Percentiles rank a stretch among this genome's conserved stretches.
These are phyloP conservation scores for Drosophila carrolli DNA, from an alignment of 1,140 invertebrate genomes.

Conservation along the genomic window DNA sequence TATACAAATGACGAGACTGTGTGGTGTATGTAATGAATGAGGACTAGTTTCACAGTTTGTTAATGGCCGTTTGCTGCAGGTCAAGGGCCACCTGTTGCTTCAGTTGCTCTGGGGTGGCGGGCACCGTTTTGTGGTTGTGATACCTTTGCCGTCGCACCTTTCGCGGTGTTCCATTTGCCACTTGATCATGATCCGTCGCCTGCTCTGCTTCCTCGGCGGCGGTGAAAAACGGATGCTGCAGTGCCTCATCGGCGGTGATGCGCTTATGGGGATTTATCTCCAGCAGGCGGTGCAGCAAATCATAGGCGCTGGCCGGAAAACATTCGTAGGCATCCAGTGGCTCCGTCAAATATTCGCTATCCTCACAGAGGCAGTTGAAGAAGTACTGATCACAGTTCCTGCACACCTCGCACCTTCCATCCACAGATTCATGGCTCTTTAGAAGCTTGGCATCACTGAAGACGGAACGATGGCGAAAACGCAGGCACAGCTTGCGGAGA, in stretches of 20 bases:
- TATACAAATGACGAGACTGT: conserved; percentile 31
- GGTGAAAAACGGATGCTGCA: conserved; percentile 95
- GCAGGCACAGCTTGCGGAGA: conserved; percentile 85
- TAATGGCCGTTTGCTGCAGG: conserved; percentile 21
- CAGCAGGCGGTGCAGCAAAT: conserved; percentile 99
- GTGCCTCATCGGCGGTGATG: conserved; percentile 98
- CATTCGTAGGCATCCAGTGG: conserved; percentile 73
- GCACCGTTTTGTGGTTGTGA: conserved; percentile 10
- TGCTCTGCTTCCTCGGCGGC: conserved; percentile 10
- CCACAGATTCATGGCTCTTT: conserved; percentile 54
- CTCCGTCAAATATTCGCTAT: conserved; percentile 63
- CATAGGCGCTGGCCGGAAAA: conserved; percentile 90
- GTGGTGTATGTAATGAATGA: not conserved
- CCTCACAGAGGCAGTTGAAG: conserved; percentile 78
- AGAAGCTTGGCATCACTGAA: conserved; percentile 63
- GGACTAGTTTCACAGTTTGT: conserved; percentile 71
- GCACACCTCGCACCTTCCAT: conserved; percentile 73
- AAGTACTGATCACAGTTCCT: conserved; percentile 83
- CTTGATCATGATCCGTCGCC: not conserved
- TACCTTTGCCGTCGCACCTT: conserved; percentile 20
- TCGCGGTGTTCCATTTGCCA: not conserved
- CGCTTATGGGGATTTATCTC: conserved; percentile 99
- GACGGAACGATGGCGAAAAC: conserved; percentile 80
- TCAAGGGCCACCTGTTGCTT: conserved; percentile 12
- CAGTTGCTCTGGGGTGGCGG: conserved; percentile 26